These are phyloP conservation scores for Amyelois transitella DNA, from an alignment of 1,140 invertebrate species.

Conservation along the genomic window DNA sequence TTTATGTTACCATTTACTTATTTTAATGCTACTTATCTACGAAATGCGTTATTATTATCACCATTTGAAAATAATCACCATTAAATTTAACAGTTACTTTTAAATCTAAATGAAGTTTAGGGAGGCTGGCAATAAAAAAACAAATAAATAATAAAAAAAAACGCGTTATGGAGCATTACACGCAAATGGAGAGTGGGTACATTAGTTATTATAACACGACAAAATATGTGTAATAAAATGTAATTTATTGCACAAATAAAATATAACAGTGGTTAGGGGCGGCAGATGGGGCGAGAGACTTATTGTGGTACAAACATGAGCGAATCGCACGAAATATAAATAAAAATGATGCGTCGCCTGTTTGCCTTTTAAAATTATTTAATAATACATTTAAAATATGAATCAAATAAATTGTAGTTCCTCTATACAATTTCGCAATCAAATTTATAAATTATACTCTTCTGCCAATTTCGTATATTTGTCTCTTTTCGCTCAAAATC, in stretches of 20 bases:
- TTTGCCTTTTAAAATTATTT: too few species aligned
- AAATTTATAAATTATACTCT: too few species aligned
- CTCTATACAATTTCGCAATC: too few species aligned
- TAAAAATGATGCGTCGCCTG: too few species aligned
- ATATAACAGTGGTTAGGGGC: slow-evolving; percentile 70
- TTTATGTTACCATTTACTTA: too few species aligned
- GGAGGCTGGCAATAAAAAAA: slow-evolving; percentile 39
- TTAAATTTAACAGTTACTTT: slow-evolving; percentile 30
- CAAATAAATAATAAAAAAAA: slow-evolving; percentile 59
- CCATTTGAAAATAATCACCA: slow-evolving; percentile 9
- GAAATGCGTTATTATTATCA: too few species aligned
- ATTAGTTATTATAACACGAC: slow-evolving; percentile 76
- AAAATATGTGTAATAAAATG: slow-evolving; percentile 76
- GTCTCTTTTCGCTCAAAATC: too few species aligned
- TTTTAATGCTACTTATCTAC: too few species aligned
- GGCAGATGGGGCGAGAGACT: slow-evolving; percentile 62
- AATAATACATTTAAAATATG: too few species aligned
- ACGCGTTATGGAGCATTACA: slow-evolving; percentile 64
- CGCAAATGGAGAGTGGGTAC: slow-evolving; percentile 74
- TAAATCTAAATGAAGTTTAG: slow-evolving; percentile 11
- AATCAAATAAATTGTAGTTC: too few species aligned
- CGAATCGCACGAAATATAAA: not conserved
- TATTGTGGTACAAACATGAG: slow-evolving; percentile 18
- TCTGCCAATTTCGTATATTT: too few species aligned
- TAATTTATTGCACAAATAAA: slow-evolving; percentile 75